phyloP scores from a whole-genome alignment of 2,113 vertebrate species.

The Bostrychus sinensis region DNA sequence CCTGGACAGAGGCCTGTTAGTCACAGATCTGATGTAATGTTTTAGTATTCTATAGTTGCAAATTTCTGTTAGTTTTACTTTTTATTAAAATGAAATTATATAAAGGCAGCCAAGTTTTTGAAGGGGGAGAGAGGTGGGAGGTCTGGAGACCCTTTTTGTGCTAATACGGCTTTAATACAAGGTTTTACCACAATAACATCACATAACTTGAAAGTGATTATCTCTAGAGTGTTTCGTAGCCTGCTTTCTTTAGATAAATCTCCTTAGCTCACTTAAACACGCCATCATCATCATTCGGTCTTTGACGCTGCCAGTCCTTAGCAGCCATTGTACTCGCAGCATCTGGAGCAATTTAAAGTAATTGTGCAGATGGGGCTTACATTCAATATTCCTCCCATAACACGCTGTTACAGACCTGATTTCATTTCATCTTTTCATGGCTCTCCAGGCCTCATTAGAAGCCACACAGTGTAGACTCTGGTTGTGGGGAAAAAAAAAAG shows the following conservation, averaged over 20 bases:
- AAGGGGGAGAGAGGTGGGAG: too few relatives aligned
- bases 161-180: too few relatives aligned
- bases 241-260: neutral
- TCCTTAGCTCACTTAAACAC: constrained; percentile 6
- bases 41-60: too few relatives aligned
- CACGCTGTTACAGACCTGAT: constrained; percentile 47
- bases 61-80: too few relatives aligned
- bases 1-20: too few relatives aligned
- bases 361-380: constrained; percentile 33
- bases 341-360: constrained; percentile 42
- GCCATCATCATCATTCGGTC: constrained; percentile 18
- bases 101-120: too few relatives aligned
- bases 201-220: too few relatives aligned
- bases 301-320: constrained; percentile 20
- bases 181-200: too few relatives aligned
- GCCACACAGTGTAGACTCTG: constrained; percentile 28
- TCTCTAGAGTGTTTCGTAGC: neutral
- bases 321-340: constrained; percentile 27
- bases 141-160: too few relatives aligned
- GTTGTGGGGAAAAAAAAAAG: constrained; percentile 25
- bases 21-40: too few relatives aligned
- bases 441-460: constrained; percentile 58
- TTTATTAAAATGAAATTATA: too few relatives aligned
- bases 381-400: constrained; percentile 51
- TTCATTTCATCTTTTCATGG: constrained; percentile 58